These are phyloP conservation scores for Colostygia pectinataria DNA, from an alignment of 2,888 invertebrate species.

Conservation along the genomic window DNA sequence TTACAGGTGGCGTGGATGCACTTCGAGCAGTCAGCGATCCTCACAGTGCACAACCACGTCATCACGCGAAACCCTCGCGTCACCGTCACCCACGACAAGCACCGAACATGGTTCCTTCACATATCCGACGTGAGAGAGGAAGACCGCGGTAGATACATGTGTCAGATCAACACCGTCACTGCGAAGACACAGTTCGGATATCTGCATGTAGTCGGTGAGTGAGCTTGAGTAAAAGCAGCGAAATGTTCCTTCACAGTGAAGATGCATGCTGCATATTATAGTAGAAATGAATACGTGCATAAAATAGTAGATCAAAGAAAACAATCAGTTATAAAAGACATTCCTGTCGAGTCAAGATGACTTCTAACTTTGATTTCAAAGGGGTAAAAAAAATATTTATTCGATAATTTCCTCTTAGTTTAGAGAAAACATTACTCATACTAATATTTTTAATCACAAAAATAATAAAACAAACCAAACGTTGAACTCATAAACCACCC, in stretches of 20 bases:
- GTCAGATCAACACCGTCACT: conserved; percentile 96
- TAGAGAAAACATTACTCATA: too few relatives aligned
- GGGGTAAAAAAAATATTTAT: too few relatives aligned
- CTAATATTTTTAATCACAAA: too few relatives aligned
- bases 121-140: conserved; percentile 95
- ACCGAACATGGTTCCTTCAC: conserved; percentile 96
- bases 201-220: conserved; percentile 94
- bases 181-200: conserved; percentile 97
- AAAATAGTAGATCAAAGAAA: too few relatives aligned
- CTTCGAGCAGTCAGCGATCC: conserved; percentile 95
- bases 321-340: too few relatives aligned
- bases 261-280: too few relatives aligned
- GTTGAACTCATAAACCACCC: background rate
- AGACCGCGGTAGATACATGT: conserved; percentile 96
- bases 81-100: conserved; percentile 95
- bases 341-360: too few relatives aligned
- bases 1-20: conserved; percentile 97
- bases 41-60: conserved; percentile 96
- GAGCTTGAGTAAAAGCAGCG: too few relatives aligned
- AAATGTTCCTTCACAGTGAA: background rate
- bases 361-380: too few relatives aligned
- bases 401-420: too few relatives aligned
- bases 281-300: too few relatives aligned
- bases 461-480: too few relatives aligned
- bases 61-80: conserved; percentile 96